phyloP scores from a whole-genome alignment of 2,888 invertebrate genomes.

The Chirona hameri region DNA sequence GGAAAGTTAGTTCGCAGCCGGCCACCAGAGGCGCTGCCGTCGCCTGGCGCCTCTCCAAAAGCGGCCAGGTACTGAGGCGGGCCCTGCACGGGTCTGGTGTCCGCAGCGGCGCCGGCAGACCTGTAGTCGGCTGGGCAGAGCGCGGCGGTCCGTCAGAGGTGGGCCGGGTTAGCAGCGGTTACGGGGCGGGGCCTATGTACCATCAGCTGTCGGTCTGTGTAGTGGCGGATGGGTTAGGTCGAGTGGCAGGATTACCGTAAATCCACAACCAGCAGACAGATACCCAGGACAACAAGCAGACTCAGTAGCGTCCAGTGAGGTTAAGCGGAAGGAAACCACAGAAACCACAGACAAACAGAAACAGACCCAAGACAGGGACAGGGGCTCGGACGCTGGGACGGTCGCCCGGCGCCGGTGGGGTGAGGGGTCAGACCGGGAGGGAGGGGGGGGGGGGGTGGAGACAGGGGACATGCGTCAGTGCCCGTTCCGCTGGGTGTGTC shows the following conservation, averaged over 20 bases:
- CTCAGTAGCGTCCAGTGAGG: too few relatives aligned
- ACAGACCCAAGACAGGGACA: too few relatives aligned
- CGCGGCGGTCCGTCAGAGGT: background rate
- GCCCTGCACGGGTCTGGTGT: too few relatives aligned
- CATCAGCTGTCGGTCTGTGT: background rate
- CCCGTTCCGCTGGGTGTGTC: background rate
- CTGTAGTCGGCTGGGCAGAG: conserved; percentile 37
- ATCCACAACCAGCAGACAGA: background rate
- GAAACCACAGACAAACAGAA: too few relatives aligned
- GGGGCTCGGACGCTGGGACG: too few relatives aligned
- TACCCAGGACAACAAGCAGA: background rate
- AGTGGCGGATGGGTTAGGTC: background rate
- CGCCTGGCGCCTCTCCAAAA: background rate
- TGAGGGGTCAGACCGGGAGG: background rate
- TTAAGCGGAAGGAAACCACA: too few relatives aligned
- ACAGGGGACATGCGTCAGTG: background rate
- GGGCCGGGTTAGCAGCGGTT: background rate
- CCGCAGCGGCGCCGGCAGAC: conserved; percentile 30
- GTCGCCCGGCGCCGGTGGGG: too few relatives aligned
- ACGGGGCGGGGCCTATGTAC: background rate
- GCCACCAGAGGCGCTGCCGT: background rate
- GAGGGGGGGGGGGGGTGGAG: background rate
- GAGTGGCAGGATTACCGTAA: background rate
- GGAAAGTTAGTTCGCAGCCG: conserved; percentile 57
- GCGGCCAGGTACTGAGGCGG: background rate